Evolutionary conservation across 2,797 vertebrate genomes (phyloP).

Genomic region (Urocyon cinereoargenteus): DNA sequence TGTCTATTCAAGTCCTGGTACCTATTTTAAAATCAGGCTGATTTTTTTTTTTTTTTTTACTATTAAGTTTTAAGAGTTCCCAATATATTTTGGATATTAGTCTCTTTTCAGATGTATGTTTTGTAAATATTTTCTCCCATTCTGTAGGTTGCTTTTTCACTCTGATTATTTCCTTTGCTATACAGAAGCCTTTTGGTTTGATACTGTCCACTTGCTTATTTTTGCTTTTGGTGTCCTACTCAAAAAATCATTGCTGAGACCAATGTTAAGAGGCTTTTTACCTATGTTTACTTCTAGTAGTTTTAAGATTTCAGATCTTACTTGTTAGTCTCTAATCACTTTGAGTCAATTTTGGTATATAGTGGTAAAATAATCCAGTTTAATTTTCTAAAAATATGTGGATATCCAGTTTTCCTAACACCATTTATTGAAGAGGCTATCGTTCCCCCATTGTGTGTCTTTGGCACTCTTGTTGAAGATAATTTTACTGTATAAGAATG

Average conservation of each 20-base stretch:
- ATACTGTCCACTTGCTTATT: not conserved
- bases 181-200: not conserved
- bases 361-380: not conserved
- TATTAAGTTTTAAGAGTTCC: not conserved
- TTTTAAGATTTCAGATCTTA: not conserved
- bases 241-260: not conserved
- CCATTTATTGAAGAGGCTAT: not conserved
- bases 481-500: not conserved
- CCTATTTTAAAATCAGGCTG: not conserved
- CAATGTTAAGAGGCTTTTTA: not conserved
- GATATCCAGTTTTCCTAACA: not conserved
- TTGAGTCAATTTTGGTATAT: not conserved
- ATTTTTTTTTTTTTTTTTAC: not conserved
- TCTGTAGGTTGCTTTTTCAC: not conserved
- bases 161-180: not conserved
- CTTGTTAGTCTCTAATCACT: not conserved
- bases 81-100: not conserved
- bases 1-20: not conserved
- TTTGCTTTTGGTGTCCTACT: not conserved
- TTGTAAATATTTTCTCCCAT: not conserved
- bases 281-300: not conserved
- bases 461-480: not conserved
- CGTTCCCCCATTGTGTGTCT: not conserved
- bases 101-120: not conserved
- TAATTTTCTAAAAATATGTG: not conserved